Evolutionary conservation across 1,140 invertebrate species (phyloP).

Genomic region (Listronotus bonariensis): DNA sequence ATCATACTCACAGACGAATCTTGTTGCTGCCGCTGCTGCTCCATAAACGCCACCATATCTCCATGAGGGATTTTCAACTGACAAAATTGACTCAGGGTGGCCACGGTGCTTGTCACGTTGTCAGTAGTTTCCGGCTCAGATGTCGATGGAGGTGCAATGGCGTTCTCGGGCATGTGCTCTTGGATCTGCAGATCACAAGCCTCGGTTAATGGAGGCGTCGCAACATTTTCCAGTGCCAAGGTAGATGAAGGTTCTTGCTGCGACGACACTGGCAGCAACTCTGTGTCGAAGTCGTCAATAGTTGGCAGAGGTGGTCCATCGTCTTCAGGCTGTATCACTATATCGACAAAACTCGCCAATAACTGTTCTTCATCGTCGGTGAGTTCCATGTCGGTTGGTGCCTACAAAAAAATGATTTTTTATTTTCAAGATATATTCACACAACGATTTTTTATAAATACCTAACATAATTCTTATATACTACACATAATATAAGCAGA

Average conservation of each 20-base stretch:
- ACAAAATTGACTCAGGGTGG: conserved; percentile 1
- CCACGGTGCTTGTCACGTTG: too few species aligned
- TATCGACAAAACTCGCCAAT: too few species aligned
- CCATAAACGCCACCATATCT: too few species aligned
- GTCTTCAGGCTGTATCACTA: conserved; percentile 1
- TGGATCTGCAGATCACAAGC: not conserved
- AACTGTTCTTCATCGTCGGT: conserved; percentile 1
- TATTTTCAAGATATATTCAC: not conserved
- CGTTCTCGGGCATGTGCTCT: too few species aligned
- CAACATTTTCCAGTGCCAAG: conserved; percentile 1
- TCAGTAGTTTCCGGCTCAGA: conserved; percentile 1
- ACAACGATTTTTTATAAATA: not conserved
- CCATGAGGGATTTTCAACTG: not conserved
- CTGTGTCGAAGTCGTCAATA: too few species aligned
- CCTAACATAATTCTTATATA: conserved; percentile 1
- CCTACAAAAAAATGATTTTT: conserved; percentile 1
- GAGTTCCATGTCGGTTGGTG: conserved; percentile 1
- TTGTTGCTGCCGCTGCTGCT: too few species aligned
- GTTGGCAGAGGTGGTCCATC: conserved; percentile 1
- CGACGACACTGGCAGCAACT: not conserved
- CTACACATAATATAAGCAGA: not conserved
- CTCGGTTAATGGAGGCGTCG: conserved; percentile 1
- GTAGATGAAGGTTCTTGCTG: not conserved
- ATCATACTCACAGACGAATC: too few species aligned
- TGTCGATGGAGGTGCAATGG: conserved; percentile 1